Conservation (phyloP, 2,113 vertebrate species). For the Grallaria varia region DNA sequence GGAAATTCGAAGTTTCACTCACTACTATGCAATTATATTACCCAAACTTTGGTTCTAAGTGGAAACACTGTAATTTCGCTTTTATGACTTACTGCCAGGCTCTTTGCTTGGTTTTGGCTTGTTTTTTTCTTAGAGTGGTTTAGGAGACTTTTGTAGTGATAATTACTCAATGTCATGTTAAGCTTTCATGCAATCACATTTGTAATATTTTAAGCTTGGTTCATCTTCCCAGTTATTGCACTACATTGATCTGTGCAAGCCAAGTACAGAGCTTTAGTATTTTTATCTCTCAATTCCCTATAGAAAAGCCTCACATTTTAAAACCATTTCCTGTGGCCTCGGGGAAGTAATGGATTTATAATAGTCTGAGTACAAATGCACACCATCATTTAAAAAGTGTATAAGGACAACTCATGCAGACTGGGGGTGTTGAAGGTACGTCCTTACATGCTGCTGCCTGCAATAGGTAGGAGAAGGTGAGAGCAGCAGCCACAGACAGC, state of each 20-base stretch:
- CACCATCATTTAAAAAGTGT: constrained; percentile 24
- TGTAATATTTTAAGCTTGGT: constrained; percentile 24
- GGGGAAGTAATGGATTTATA: constrained; percentile 20
- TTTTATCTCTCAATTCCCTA: constrained; percentile 1
- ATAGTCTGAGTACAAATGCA: constrained; percentile 21
- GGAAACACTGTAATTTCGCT: not conserved
- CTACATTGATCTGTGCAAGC: constrained; percentile 20
- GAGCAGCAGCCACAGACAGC: not conserved
- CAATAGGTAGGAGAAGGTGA: not conserved
- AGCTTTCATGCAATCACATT: constrained; percentile 29
- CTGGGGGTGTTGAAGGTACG: not conserved
- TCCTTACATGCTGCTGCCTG: not conserved
- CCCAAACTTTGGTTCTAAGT: not conserved
- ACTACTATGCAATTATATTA: not conserved
- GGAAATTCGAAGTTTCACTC: not conserved
- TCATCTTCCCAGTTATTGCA: constrained; percentile 38
- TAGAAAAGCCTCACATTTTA: constrained; percentile 21
- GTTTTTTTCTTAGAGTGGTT: not conserved
- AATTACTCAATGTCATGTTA: constrained; percentile 50
- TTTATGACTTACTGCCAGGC: not conserved
- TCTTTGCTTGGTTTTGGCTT: not conserved
- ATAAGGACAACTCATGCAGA: not conserved
- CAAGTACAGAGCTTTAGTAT: not conserved
- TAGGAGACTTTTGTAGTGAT: not conserved
- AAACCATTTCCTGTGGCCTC: constrained; percentile 21